Conservation (phyloP, 2,113 vertebrate species). For the Burhinus bistriatus region DNA sequence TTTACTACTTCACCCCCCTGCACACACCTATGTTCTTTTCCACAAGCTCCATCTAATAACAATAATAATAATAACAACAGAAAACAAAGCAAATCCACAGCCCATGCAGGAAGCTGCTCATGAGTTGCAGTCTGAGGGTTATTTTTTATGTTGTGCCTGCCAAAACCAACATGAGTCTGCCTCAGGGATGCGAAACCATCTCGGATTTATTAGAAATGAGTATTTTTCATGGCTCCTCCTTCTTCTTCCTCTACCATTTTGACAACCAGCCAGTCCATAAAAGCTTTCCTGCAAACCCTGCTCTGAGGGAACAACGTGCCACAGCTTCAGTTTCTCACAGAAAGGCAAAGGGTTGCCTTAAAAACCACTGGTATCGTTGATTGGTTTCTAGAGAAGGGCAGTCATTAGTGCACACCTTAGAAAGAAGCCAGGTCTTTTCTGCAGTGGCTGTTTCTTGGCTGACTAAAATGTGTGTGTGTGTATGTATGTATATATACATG, state of each 20-base stretch:
- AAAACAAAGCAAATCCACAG: conserved; percentile 52
- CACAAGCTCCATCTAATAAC: conserved; percentile 51
- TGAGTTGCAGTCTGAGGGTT: conserved; percentile 46
- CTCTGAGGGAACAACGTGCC: neutral
- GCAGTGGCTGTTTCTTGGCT: neutral
- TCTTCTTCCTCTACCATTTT: neutral
- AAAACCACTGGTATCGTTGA: neutral
- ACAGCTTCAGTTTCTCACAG: neutral
- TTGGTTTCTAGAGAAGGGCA: neutral
- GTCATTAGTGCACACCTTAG: neutral
- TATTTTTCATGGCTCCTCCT: conserved; percentile 41
- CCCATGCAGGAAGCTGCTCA: conserved; percentile 64
- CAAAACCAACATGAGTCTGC: conserved; percentile 65
- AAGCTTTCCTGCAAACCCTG: neutral
- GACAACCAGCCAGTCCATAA: neutral
- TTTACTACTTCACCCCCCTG: conserved; percentile 43
- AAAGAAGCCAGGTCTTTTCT: neutral
- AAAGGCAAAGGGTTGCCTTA: neutral
- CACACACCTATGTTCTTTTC: neutral
- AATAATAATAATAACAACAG: conserved; percentile 20
- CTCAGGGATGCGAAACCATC: conserved; percentile 45
- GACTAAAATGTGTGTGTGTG: neutral
- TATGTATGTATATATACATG: neutral
- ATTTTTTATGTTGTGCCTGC: conserved; percentile 46
- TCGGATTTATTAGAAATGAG: conserved; percentile 53